Base-by-base conservation (phyloP, 2,888 invertebrate species). In the Stenolophus ochropezus region DNA sequence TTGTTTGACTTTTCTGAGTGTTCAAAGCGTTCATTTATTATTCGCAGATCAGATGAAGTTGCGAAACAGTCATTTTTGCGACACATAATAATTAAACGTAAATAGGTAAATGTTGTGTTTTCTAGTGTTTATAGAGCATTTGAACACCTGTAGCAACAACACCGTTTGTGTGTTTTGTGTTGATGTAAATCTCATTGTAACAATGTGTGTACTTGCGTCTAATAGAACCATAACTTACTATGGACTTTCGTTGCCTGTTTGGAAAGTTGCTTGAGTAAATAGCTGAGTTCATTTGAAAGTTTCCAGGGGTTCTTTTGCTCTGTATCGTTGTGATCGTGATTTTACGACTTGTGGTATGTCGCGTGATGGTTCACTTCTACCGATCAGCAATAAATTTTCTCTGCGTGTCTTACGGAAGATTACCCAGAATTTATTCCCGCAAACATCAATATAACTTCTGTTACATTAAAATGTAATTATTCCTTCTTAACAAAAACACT, bases 311-410 rank as follows among this genome's bases (percentile, higher is more conserved):
- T 69, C 33, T 69, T 27, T 33, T 18, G 27, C 33, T 69, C 65
- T 33, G 65, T 69, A 69, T 69, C 65, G 65, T 69, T 69, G 18
- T 33, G 65, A 69, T 33, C 65, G 65, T 69, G 65, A 69, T 69
- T 69, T 69, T 69, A 69, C 65, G 65, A 69, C 18, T 21, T 33
- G 65, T 33, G 65, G 65, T 69, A 18, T 69, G 65, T 69, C 65
- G 65, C 65, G 65, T 69, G 65, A n/a, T 69, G 33, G 65, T 33
- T 69, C 65, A 69, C 65, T 25, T 61, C 61, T 56, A 56, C 25
- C 25, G 61, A 61, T 61, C 33, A 69, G 11, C 65, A 18, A 69
- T 69, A 69, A 69, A 69, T 69, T 69, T 33, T 69, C 11, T 69
- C 65, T 69, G 33, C 65, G 65, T 69, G 65, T 69, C 65, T 16